A percentile compares a stretch with the other conserved stretches of the same genome.
These are phyloP conservation scores for Excalfactoria chinensis DNA, from an alignment of 2,113 vertebrate species.

Conservation along the genomic window DNA sequence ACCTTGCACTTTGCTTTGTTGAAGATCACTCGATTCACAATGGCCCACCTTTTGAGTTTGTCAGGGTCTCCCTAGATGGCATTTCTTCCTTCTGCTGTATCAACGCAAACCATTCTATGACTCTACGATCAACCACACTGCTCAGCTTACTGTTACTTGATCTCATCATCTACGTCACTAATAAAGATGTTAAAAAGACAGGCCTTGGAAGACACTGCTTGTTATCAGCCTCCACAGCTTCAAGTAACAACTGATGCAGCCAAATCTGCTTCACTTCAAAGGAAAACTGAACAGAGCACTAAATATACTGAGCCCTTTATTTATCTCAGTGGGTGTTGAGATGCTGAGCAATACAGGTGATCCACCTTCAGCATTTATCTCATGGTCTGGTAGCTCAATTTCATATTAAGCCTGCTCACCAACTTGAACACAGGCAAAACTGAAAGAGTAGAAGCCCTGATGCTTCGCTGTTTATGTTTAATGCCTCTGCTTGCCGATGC, in stretches of 20 bases:
- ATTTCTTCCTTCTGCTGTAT: background rate
- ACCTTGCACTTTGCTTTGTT: too few species aligned
- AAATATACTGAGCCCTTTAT: background rate
- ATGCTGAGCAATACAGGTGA: background rate
- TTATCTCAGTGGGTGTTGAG: background rate
- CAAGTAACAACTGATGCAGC: constrained; percentile 11
- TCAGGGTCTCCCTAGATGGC: background rate
- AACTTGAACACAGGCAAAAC: background rate
- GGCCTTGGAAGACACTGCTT: too few species aligned
- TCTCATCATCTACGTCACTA: too few species aligned
- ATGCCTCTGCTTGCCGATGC: background rate
- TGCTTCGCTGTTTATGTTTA: background rate
- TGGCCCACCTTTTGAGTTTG: too few species aligned
- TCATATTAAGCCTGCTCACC: background rate
- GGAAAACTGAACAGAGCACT: background rate
- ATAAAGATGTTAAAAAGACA: too few species aligned
- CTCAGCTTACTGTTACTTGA: too few species aligned
- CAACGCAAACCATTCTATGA: too few species aligned
- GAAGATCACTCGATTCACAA: too few species aligned
- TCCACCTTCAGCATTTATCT: background rate
- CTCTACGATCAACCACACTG: background rate
- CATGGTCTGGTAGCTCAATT: background rate
- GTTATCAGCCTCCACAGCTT: too few species aligned
- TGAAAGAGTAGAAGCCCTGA: background rate
- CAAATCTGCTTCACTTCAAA: background rate